phyloP scores from a whole-genome alignment of 2,113 vertebrate genomes.

The Podocnemis expansa region DNA sequence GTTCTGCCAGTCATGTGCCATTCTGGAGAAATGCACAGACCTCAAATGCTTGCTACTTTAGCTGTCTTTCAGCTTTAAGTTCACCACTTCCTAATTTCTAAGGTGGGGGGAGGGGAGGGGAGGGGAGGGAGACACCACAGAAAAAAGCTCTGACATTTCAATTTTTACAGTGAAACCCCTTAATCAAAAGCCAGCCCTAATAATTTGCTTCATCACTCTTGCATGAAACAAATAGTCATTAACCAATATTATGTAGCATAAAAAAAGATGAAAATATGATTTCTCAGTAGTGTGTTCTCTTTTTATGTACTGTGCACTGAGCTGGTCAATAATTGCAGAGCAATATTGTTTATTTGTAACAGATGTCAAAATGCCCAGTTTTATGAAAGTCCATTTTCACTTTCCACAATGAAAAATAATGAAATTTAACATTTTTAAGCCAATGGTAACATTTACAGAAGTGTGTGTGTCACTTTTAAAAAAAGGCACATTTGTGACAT shows the following conservation, averaged over 20 bases:
- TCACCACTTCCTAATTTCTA: neutral
- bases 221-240: neutral
- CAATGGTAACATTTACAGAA: neutral
- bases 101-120: neutral
- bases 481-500: fast-evolving
- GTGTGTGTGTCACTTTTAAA: neutral
- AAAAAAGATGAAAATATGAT: neutral
- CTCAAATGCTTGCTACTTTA: neutral
- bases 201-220: neutral
- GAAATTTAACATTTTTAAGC: neutral
- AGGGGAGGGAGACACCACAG: neutral
- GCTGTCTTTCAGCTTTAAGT: neutral
- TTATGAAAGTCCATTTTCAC: neutral
- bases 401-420: neutral
- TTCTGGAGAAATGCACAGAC: neutral
- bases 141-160: neutral
- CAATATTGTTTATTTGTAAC: neutral
- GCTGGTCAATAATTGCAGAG: neutral
- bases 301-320: neutral
- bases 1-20: neutral
- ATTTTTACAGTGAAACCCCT: neutral
- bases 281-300: neutral
- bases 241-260: neutral
- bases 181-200: neutral
- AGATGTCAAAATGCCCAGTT: neutral